Base-by-base conservation (phyloP, 2,797 vertebrate species). In the Trachurus trachurus region DNA sequence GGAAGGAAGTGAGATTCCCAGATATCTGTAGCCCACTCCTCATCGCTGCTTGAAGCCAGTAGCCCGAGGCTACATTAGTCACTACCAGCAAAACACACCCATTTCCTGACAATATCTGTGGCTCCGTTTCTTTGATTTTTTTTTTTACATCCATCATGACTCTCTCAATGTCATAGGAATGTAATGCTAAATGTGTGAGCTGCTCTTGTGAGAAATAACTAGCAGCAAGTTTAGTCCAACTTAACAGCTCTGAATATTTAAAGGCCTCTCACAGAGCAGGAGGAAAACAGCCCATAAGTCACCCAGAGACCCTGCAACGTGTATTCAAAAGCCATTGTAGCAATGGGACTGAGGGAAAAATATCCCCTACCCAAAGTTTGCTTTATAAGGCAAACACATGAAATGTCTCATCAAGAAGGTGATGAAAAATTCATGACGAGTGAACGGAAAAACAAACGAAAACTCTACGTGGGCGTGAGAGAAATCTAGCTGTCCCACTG, bases 391-490 rank as follows among this genome's bases (percentile, higher is more conserved):
- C 74, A 65, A 74, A 82, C 75, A 66, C 72, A 73, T 40, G n/a
- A 74, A 81, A 78, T 66, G 69, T 81, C 82, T 83, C 81, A 88
- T 85, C 73, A 83, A 82, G 83, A 73, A 64, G 69, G 76, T 85
- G 52, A 92, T 92, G 82, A 93, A 93, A 93, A 88, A 94, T 93
- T 80, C 83, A 94, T 88, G 83, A 86, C 21, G 12, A 53, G 63
- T 69, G 74, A 79, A 83, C 45, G 59, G 74, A 53, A 87, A 91
- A 94, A 93, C 87, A 91, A 85, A 86, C 78, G 81, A 45, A 70
- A 78, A 49, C 52, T 84, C 57, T 50, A 83, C 77, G 80, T 86
- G 81, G 83, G 69, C 8, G 45, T 71, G 70, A 70, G 67, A 76
- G 63, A 81, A 76, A 85, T 82, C 21, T 66, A 74, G 66, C 62